phyloP scores from a whole-genome alignment of 2,797 vertebrate species.

The Myiothlypis chrysogaster region DNA sequence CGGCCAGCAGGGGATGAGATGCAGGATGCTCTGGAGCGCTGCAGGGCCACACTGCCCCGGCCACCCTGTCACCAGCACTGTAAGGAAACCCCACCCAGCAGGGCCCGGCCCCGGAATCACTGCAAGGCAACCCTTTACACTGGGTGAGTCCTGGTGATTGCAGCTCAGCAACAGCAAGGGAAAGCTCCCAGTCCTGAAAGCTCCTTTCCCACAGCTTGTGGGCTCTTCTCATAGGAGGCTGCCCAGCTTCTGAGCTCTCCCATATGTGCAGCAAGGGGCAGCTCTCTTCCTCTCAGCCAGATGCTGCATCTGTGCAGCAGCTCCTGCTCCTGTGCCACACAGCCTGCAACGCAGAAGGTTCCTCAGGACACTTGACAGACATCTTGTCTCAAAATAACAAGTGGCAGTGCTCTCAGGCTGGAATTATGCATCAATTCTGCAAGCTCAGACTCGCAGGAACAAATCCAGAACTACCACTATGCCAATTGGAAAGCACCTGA shows the following conservation, averaged over 20 bases:
- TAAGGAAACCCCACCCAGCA: not conserved
- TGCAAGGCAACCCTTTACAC: not conserved
- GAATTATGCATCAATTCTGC: not conserved
- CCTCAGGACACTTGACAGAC: not conserved
- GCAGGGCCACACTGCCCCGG: not conserved
- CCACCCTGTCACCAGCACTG: not conserved
- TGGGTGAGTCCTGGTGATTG: not conserved
- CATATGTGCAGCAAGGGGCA: not conserved
- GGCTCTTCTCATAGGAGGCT: not conserved
- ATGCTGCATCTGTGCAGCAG: not conserved
- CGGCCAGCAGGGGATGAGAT: not conserved
- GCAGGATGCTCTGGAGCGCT: not conserved
- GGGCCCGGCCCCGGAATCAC: not conserved
- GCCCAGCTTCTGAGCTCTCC: not conserved
- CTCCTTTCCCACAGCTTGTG: not conserved
- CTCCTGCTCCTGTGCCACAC: not conserved
- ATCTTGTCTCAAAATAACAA: not conserved
- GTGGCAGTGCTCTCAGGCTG: not conserved
- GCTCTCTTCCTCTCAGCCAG: not conserved
- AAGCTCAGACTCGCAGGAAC: not conserved
- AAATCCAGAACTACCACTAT: not conserved
- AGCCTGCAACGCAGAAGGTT: not conserved
- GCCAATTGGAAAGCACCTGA: not conserved
- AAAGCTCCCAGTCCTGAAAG: not conserved
- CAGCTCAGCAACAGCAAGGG: not conserved